Conservation (phyloP, 2,113 vertebrate species). For the Carettochelys insculpta region DNA sequence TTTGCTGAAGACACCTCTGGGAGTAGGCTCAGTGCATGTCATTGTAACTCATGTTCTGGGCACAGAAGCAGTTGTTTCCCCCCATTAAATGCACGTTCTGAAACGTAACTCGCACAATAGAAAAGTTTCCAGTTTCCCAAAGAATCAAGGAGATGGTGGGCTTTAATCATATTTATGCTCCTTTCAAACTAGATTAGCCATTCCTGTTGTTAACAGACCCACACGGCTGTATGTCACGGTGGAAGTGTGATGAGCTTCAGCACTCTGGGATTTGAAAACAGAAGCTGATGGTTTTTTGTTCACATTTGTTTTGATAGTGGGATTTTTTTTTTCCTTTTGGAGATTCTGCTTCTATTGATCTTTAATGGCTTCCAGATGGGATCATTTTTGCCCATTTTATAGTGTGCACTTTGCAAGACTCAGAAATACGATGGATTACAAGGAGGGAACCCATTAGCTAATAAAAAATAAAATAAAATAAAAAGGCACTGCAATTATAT, state of each 20-base stretch:
- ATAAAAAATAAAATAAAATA: slow-evolving; percentile 61
- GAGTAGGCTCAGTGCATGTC: neutral
- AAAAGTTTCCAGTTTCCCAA: slow-evolving; percentile 52
- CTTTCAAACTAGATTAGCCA: slow-evolving; percentile 63
- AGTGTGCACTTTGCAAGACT: slow-evolving; percentile 58
- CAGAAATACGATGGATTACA: slow-evolving; percentile 53
- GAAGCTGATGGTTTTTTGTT: slow-evolving; percentile 61
- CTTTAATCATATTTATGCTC: slow-evolving; percentile 61
- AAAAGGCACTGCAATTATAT: slow-evolving; percentile 66
- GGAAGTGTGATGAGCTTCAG: slow-evolving; percentile 51
- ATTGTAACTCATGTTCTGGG: neutral
- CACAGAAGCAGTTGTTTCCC: neutral
- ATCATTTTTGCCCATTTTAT: slow-evolving; percentile 68
- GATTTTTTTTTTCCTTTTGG: slow-evolving; percentile 31
- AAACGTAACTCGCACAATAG: neutral
- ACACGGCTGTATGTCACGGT: slow-evolving; percentile 28
- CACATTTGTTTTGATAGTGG: slow-evolving; percentile 68
- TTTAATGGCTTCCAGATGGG: slow-evolving; percentile 79
- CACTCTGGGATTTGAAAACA: slow-evolving; percentile 64
- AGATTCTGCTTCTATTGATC: slow-evolving; percentile 74
- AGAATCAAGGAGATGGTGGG: slow-evolving; percentile 15
- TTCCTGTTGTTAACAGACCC: slow-evolving; percentile 55
- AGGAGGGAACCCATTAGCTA: slow-evolving; percentile 60
- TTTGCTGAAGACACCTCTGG: neutral
- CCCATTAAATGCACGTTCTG: neutral